These are phyloP conservation scores for Drosophila repleta DNA, from an alignment of 1,140 invertebrate species.

Conservation along the genomic window DNA sequence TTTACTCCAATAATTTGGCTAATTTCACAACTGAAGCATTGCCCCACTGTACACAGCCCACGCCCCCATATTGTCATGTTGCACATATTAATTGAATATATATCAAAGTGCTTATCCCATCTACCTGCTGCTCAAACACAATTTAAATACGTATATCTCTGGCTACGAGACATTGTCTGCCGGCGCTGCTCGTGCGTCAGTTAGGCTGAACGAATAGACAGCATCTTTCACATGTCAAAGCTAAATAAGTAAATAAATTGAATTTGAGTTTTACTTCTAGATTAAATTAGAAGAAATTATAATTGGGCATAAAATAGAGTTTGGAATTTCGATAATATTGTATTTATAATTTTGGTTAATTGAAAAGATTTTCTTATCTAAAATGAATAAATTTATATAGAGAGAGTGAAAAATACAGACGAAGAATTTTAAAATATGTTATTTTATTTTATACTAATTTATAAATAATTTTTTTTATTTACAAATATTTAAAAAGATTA, in stretches of 20 bases:
- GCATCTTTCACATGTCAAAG: not conserved
- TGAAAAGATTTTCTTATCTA: too few relatives aligned
- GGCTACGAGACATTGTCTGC: not conserved
- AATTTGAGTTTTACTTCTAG: not conserved
- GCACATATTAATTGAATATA: constrained; percentile 69
- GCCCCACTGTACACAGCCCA: not conserved
- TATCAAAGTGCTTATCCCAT: constrained; percentile 39
- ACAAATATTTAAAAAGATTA: too few relatives aligned
- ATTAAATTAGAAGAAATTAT: not conserved
- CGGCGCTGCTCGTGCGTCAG: not conserved
- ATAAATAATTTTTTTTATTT: too few relatives aligned
- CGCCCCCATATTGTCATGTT: constrained; percentile 17
- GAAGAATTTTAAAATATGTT: too few relatives aligned
- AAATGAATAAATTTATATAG: too few relatives aligned
- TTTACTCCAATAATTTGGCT: constrained; percentile 80
- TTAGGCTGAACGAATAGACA: not conserved
- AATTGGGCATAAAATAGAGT: too few relatives aligned
- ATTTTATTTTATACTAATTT: too few relatives aligned
- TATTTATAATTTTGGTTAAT: too few relatives aligned
- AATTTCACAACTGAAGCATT: constrained; percentile 59
- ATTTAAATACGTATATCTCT: constrained; percentile 25
- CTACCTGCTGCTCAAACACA: constrained; percentile 38
- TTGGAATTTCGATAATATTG: too few relatives aligned
- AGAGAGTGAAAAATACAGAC: too few relatives aligned
- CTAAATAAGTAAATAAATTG: not conserved